Conservation (phyloP, 1,140 invertebrate species). For the Drosophila chauvacae region DNA sequence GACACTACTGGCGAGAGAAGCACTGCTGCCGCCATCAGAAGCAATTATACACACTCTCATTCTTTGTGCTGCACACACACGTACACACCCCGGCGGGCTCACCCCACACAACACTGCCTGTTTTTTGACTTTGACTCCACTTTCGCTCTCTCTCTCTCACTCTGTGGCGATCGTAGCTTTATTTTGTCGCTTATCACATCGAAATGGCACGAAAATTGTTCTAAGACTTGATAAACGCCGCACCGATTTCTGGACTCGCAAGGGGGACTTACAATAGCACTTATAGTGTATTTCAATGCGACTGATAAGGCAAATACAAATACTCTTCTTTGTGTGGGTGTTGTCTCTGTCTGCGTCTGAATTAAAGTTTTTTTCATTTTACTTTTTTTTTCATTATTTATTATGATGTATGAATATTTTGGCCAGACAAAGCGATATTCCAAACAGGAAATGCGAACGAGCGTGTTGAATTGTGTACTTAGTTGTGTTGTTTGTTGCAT, state of each 20-base stretch:
- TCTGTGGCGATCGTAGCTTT: slow-evolving; percentile 6
- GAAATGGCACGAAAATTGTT: slow-evolving; percentile 56
- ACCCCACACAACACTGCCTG: slow-evolving; percentile 4
- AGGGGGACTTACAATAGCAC: slow-evolving; percentile 39
- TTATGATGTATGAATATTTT: slow-evolving; percentile 61
- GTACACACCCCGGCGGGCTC: not conserved
- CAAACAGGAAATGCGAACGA: slow-evolving; percentile 79
- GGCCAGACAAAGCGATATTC: slow-evolving; percentile 73
- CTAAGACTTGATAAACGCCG: slow-evolving; percentile 69
- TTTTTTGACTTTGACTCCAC: slow-evolving; percentile 17
- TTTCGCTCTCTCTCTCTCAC: slow-evolving; percentile 15
- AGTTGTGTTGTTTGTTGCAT: slow-evolving; percentile 32
- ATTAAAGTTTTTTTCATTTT: slow-evolving; percentile 54
- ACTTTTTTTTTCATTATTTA: slow-evolving; percentile 16
- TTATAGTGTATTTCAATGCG: slow-evolving; percentile 11
- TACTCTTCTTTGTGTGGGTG: slow-evolving; percentile 19
- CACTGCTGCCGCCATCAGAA: slow-evolving; percentile 22
- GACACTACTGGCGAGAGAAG: slow-evolving; percentile 13
- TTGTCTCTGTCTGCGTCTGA: slow-evolving; percentile 50
- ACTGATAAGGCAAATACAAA: slow-evolving; percentile 53
- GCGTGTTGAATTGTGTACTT: slow-evolving; percentile 73
- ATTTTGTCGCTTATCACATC: slow-evolving; percentile 54
- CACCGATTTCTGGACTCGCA: slow-evolving; percentile 22
- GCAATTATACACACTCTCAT: slow-evolving; percentile 41
- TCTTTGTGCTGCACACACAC: slow-evolving; percentile 42